Evolutionary conservation across 2,888 invertebrate genomes (phyloP), one percentile per base, ranked within the genome.

Genomic region (Eubasilissa splendida): DNA sequence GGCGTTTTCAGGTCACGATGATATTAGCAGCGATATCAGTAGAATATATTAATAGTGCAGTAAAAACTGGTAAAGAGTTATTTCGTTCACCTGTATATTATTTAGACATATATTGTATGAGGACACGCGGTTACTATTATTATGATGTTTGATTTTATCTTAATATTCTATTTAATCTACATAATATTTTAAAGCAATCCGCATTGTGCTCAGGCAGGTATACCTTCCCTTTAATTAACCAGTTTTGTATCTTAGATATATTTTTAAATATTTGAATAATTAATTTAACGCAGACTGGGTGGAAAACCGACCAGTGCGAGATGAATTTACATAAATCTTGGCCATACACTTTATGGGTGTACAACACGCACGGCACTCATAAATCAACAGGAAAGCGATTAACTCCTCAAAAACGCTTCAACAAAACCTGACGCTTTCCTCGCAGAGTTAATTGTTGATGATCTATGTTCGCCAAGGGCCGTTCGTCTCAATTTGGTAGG

Each of bases 381-480:
- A 83, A 82, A 82, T 83, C 83, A 83, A 63, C 68, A 22, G 42
- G 59, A 65, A 65, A 74, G 79, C 77, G 80, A 83, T 83, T 83
- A 83, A 81, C 80, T 76, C 56, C 73, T 81, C 80, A 80, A 79
- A 80, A 76, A 74, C 56, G 58, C 73, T 77, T 60, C 66, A 73
- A 77, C 77, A 73, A 76, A 76, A 70, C 71, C 71, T 70, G 76
- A 79, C 52, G 76, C 79, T 79, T 75, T 82, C 79, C 63, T 71
- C 79, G 52, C 56, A 42, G 76, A 52, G 71, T 71, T 82, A 82
- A 82, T 82, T 82, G 82, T 76, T 42, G 54, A 76, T 82, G 82
- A 79, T 82, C 76, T 82, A 82, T 82, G 82, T 59, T 71, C 71
- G 77, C 76, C 79, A 58, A 68, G 50, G 76, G 71, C 71, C 76